Base-by-base conservation (phyloP, 2,113 vertebrate genomes). In the Centrocercus urophasianus region DNA sequence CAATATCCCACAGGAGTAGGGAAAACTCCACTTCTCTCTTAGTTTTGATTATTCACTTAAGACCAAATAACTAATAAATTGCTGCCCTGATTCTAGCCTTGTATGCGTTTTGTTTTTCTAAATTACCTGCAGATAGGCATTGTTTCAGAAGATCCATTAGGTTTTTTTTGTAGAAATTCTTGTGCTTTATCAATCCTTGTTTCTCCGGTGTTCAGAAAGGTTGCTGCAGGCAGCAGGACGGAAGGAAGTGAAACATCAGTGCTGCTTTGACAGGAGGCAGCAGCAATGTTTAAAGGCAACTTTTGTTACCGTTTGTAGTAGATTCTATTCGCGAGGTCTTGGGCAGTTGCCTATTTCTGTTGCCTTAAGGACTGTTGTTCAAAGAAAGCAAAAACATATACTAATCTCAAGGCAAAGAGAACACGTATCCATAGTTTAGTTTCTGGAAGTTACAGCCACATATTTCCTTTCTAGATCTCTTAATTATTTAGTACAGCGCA, bases 341-440 rank as follows among this genome's bases (percentile, higher is more conserved):
- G 45, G 50, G 75, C 11, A 60, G 21, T 65, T 43, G 43, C 8
- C 12, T 67, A 13, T 14, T 88, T 84, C 25, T 57, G 27, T 61
- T 80, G 38, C 36, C 18, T 80, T 79, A n/a, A 52, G 38, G 10
- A 18, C 14, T 13, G 11, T 25, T 34, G 20, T 57, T 85, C 3
- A 4, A 22, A 81, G 56, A 21, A 59, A 59, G 56, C 56, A 77
- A 74, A 67, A 10, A 1, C 1, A 4, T 30, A 48, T 1, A 4
- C 20, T 64, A 76, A 47, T 11, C 18, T 71, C 16, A 9, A 66
- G 6, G 59, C 25, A 84, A n/a, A 82, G 45, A 32, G 50, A 59
- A 6, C 0, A 0, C 15, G 6, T 69, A 27, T 52, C 74, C n/a
- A 10, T 64, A 40, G 15, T 70, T 89, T 4, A 34, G 28, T n/a